Conservation (phyloP, 2,113 vertebrate genomes). For the Gymnocephalus cernua region DNA sequence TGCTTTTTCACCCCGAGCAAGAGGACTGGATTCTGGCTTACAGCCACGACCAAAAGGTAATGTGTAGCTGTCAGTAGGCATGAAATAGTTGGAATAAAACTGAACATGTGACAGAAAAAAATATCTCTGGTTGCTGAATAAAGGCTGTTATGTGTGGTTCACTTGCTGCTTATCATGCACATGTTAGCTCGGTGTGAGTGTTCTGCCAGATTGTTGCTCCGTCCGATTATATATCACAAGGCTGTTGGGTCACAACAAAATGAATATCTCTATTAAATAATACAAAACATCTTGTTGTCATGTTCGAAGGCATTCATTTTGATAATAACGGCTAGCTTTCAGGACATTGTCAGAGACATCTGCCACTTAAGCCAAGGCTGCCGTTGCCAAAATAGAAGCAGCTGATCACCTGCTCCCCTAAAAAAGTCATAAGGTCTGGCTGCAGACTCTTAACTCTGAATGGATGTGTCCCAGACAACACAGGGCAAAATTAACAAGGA, state of each 20-base stretch:
- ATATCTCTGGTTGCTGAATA: constrained; percentile 8
- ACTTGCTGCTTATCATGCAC: constrained; percentile 3
- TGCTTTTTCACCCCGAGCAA: constrained; percentile 95
- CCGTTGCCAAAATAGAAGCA: constrained; percentile 17
- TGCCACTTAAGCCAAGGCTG: constrained; percentile 31
- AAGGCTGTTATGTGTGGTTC: constrained; percentile 16
- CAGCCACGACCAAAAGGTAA: constrained; percentile 96
- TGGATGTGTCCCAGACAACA: constrained; percentile 41
- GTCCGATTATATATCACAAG: background rate
- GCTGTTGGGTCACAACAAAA: background rate
- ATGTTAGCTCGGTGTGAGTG: background rate
- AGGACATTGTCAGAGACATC: constrained; percentile 13
- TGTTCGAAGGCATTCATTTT: constrained; percentile 17
- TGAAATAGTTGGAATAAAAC: constrained; percentile 29
- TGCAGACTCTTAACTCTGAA: constrained; percentile 33
- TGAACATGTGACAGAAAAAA: constrained; percentile 22
- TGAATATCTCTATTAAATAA: constrained; percentile 9
- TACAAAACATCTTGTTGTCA: constrained; percentile 10
- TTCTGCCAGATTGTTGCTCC: constrained; percentile 4
- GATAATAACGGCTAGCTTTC: background rate
- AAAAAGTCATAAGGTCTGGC: constrained; percentile 52
- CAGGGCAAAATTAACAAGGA: constrained; percentile 46
- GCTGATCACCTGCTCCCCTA: constrained; percentile 25
- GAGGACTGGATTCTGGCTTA: constrained; percentile 97
- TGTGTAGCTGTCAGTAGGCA: constrained; percentile 52